A percentile compares a stretch with the other conserved stretches of the same genome.
Evolutionary conservation across 2,113 vertebrate genomes (phyloP).

Genomic region (Atractosteus spatula): DNA sequence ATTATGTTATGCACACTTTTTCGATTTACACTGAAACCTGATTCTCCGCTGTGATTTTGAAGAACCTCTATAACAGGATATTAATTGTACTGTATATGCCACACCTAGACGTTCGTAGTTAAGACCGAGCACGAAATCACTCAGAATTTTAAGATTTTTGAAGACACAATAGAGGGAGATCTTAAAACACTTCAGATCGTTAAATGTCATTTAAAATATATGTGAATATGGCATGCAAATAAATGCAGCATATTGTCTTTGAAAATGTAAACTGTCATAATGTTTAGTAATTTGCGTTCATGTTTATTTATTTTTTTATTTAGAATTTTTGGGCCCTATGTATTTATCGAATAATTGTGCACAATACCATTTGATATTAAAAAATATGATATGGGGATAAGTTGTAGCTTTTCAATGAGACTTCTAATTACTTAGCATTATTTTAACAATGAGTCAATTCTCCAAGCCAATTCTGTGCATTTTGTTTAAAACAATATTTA

Average conservation of each 20-base stretch:
- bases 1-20: too few relatives aligned
- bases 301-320: too few relatives aligned
- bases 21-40: too few relatives aligned
- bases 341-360: too few relatives aligned
- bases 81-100: slow-evolving; percentile 11
- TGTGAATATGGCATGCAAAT: not conserved
- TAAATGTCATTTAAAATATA: not conserved
- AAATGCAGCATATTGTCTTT: not conserved
- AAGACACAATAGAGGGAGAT: too few relatives aligned
- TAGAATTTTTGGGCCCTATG: too few relatives aligned
- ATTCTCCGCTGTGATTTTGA: too few relatives aligned
- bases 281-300: too few relatives aligned
- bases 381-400: too few relatives aligned
- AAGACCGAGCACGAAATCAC: slow-evolving; percentile 7
- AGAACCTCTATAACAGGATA: not conserved
- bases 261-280: too few relatives aligned
- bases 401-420: too few relatives aligned
- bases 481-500: slow-evolving; percentile 65
- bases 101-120: slow-evolving; percentile 7
- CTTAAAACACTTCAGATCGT: not conserved
- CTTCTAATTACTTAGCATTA: not conserved
- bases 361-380: too few relatives aligned
- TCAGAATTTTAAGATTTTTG: not conserved
- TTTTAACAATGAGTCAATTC: slow-evolving; percentile 36
- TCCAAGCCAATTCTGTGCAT: slow-evolving; percentile 40